Percentiles rank a stretch among this genome's conserved stretches.
These are phyloP conservation scores for Salvelinus alpinus DNA, from an alignment of 2,113 vertebrate species.

Conservation along the genomic window DNA sequence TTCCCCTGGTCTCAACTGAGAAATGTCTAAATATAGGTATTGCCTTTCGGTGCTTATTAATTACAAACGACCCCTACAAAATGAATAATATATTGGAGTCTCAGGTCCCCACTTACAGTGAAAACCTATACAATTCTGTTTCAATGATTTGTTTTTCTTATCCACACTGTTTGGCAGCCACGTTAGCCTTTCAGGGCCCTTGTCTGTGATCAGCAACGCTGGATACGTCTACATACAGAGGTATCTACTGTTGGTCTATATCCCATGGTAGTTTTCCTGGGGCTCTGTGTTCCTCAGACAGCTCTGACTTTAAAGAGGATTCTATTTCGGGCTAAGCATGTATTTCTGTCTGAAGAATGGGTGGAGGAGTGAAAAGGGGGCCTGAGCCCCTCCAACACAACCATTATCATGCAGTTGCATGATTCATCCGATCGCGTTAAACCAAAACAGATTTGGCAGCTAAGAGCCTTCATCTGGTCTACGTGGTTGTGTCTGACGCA, in stretches of 20 bases:
- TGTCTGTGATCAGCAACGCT: slow-evolving; percentile 29
- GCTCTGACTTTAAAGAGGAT: neutral
- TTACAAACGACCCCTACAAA: slow-evolving; percentile 37
- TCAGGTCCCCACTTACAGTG: slow-evolving; percentile 42
- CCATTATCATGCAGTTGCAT: slow-evolving; percentile 14
- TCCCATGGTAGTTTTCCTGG: neutral
- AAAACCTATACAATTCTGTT: slow-evolving; percentile 43
- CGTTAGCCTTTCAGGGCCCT: slow-evolving; percentile 20
- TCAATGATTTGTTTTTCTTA: slow-evolving; percentile 51
- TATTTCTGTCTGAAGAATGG: neutral
- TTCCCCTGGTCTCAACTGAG: slow-evolving; percentile 22
- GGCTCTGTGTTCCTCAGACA: slow-evolving; percentile 9
- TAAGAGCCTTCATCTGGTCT: slow-evolving; percentile 30
- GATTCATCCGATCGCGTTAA: slow-evolving; percentile 21
- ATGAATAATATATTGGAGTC: slow-evolving; percentile 52
- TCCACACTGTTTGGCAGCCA: slow-evolving; percentile 32
- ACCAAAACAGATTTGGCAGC: slow-evolving; percentile 16
- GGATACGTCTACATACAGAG: slow-evolving; percentile 31
- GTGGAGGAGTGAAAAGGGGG: neutral
- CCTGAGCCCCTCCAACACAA: neutral
- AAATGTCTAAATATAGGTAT: slow-evolving; percentile 56
- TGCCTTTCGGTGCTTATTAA: slow-evolving; percentile 47
- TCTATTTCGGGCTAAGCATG: slow-evolving; percentile 17
- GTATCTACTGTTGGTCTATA: neutral
- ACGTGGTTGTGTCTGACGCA: neutral